Base-by-base conservation (phyloP, 1,140 invertebrate genomes). In the Bicyclus anynana region DNA sequence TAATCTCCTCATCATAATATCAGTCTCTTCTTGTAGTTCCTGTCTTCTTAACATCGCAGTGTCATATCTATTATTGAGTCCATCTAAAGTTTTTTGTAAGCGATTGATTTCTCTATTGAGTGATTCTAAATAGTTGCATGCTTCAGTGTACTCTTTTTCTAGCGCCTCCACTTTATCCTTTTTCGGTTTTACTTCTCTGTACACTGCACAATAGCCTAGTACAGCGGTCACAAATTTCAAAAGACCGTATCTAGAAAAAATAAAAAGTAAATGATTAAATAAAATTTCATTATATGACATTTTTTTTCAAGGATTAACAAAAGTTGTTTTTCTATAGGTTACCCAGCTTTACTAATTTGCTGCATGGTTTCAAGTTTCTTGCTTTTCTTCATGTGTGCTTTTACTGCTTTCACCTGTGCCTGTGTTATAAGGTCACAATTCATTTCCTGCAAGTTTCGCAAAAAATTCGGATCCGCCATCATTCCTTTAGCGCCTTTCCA, bases 401-500 rank as follows among this genome's bases (percentile, higher is more conserved):
- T 93, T 5, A 95, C 93, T 29, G 91, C 89, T 60, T 92, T 91
- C 17, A 94, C 92, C 75, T 96, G 94, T 50, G 91, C 92, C 47
- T 91, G 89, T 0, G 95, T 95, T 26, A 97, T 94, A 10, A 91
- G 89, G 67, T 97, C 94, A 57, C 93, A 94, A 75, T 97, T 95
- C 92, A 97, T 94, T 71, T 97, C 95, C 86, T 95, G 94, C 2
- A 98, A 83, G 20, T 89, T 91, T 59, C 91, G 90, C 2, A 97
- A 75, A 79, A 97, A 98, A 78, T 93, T 95, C 0, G 95, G 93
- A 78, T 97, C 96, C 0, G 94, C 92, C 96, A 98, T 97, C 92
- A 97, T 95, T 10, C 91, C 94, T 74, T 96, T 97, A 0, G 95
- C 96, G 10, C 92, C 92, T 85, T 97, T 97, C 96, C 96, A 97